Evolutionary conservation across 2,797 vertebrate genomes (phyloP).

Genomic region (Carcharodon carcharias): DNA sequence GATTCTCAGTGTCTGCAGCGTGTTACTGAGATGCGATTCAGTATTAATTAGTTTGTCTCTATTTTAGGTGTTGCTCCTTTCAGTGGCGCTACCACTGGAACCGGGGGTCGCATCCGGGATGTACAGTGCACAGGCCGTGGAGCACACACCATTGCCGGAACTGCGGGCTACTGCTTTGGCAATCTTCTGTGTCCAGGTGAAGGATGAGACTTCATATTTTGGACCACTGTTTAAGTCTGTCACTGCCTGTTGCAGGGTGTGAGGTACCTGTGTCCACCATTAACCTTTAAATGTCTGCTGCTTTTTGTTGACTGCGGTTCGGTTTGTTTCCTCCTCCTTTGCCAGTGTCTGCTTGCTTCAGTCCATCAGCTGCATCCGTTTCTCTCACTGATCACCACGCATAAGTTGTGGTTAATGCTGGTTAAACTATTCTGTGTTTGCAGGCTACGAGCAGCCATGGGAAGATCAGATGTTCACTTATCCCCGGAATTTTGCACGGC

Average conservation of each 20-base stretch:
- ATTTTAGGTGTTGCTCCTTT: slow-evolving; percentile 77
- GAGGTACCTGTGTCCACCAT: neutral
- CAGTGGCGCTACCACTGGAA: slow-evolving; percentile 82
- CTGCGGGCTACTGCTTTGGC: slow-evolving; percentile 86
- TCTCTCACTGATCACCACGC: too few species aligned
- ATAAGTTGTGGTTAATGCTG: neutral
- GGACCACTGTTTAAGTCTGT: neutral
- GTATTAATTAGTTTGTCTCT: neutral
- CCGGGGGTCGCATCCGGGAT: slow-evolving; percentile 81
- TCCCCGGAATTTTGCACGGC: slow-evolving; percentile 72
- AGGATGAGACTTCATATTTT: neutral
- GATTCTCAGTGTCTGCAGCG: too few species aligned
- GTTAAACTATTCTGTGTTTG: neutral
- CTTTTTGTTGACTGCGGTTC: too few species aligned
- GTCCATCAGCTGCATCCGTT: neutral
- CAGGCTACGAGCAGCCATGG: slow-evolving; percentile 79
- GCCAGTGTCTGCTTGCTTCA: neutral
- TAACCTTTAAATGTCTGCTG: too few species aligned
- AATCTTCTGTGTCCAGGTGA: slow-evolving; percentile 80
- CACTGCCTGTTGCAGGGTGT: neutral
- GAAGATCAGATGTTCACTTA: slow-evolving; percentile 72
- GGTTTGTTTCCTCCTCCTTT: neutral
- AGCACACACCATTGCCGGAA: slow-evolving; percentile 82
- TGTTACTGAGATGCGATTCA: too few species aligned
- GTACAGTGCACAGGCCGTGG: slow-evolving; percentile 80